Percentiles rank a stretch among this genome's conserved stretches.
These are phyloP conservation scores for Sebastes paucispinis DNA, from an alignment of 2,797 vertebrate species.

Conservation along the genomic window DNA sequence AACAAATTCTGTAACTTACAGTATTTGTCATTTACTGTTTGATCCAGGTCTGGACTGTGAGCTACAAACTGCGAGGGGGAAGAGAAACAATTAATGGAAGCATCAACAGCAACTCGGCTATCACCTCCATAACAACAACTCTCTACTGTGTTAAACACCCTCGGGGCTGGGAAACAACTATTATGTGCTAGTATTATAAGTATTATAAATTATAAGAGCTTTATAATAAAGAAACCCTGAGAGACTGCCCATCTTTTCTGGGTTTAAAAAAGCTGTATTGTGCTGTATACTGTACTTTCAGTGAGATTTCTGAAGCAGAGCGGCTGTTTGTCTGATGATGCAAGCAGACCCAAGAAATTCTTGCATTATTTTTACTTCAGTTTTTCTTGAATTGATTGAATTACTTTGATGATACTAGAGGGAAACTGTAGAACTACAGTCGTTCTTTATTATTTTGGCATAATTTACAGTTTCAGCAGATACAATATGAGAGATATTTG, in stretches of 20 bases:
- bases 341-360: neutral
- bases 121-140: neutral
- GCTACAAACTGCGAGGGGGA: conserved; percentile 34
- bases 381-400: neutral
- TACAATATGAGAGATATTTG: no score
- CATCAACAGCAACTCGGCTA: neutral
- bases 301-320: neutral
- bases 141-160: neutral
- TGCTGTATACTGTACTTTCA: conserved; percentile 19
- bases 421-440: neutral
- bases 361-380: neutral
- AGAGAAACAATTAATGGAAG: conserved; percentile 1
- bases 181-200: no score
- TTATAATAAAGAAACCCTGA: neutral
- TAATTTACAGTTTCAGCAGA: neutral
- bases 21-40: conserved; percentile 34
- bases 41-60: conserved; percentile 43
- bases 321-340: neutral
- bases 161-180: neutral
- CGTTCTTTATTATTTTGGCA: neutral
- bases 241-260: neutral
- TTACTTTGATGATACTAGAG: neutral
- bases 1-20: conserved; percentile 19
- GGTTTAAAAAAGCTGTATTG: conserved; percentile 7
- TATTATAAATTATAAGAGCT: neutral